Evolutionary conservation across 2,797 vertebrate species (phyloP).

Genomic region (Arctocebus calabarensis): DNA sequence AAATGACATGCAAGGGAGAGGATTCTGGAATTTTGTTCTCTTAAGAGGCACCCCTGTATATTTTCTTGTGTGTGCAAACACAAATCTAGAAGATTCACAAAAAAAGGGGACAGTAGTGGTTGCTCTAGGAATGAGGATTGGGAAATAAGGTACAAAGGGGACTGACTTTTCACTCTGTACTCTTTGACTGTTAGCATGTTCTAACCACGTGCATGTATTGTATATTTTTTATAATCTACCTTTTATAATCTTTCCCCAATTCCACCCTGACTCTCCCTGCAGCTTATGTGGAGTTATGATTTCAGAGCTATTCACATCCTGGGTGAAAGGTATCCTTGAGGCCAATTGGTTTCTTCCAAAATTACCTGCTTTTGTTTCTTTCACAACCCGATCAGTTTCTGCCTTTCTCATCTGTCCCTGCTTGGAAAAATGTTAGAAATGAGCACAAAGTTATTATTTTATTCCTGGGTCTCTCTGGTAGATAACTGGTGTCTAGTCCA

Average conservation of each 20-base stretch:
- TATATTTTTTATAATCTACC: not conserved
- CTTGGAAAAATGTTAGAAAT: not conserved
- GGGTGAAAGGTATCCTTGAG: not conserved
- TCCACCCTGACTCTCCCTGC: not conserved
- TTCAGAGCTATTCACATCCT: not conserved
- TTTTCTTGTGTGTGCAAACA: not conserved
- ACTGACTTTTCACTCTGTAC: not conserved
- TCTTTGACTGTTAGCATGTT: not conserved
- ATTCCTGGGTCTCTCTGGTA: not conserved
- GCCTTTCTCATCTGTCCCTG: not conserved
- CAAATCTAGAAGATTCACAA: not conserved
- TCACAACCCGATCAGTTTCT: not conserved
- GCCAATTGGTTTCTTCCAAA: not conserved
- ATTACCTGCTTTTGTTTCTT: not conserved
- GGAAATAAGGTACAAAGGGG: not conserved
- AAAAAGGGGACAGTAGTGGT: no score
- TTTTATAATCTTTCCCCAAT: no score
- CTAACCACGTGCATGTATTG: not conserved
- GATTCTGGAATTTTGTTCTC: not conserved
- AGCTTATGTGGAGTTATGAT: not conserved
- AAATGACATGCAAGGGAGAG: not conserved
- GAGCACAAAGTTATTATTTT: not conserved
- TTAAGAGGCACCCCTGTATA: not conserved
- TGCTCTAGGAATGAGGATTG: not conserved
- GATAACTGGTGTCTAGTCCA: constrained; percentile 36